These are phyloP conservation scores for Serinus canaria DNA, from an alignment of 2,113 vertebrate species.

Conservation along the genomic window DNA sequence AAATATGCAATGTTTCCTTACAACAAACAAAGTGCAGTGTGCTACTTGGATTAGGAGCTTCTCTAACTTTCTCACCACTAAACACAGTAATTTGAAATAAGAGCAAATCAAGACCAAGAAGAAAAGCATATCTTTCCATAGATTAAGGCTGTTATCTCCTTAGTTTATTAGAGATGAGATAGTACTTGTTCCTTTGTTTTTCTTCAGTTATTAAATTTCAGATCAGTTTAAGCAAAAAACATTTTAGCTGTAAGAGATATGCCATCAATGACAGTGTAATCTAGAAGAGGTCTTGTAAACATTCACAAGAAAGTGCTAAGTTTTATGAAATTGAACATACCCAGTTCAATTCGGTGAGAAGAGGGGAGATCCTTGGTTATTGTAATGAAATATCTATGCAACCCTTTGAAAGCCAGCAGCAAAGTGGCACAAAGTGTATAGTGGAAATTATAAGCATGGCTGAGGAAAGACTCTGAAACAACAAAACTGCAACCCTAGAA, in stretches of 20 bases:
- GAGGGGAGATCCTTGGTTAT: conserved; percentile 89
- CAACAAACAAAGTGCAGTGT: background rate
- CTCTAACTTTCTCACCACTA: background rate
- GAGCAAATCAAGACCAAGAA: background rate
- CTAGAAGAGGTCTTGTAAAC: background rate
- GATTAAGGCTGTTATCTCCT: background rate
- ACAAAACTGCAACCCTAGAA: conserved; percentile 89
- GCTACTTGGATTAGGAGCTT: background rate
- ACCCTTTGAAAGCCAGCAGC: conserved; percentile 91
- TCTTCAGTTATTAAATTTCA: background rate
- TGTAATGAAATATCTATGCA: conserved; percentile 89
- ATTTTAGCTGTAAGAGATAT: background rate
- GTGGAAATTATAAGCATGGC: conserved; percentile 92
- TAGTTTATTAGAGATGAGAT: background rate
- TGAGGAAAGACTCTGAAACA: conserved; percentile 90
- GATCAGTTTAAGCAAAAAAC: background rate
- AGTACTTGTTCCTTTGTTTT: background rate
- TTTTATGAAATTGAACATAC: conserved; percentile 75
- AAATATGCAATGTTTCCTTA: background rate
- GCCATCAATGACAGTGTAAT: background rate
- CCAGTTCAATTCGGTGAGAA: conserved; percentile 91
- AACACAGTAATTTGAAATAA: background rate
- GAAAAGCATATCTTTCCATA: background rate
- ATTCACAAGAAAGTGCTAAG: background rate
- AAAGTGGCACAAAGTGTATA: conserved; percentile 90